These are phyloP conservation scores for Trichomycterus rosablanca DNA, from an alignment of 2,113 vertebrate species.

Conservation along the genomic window DNA sequence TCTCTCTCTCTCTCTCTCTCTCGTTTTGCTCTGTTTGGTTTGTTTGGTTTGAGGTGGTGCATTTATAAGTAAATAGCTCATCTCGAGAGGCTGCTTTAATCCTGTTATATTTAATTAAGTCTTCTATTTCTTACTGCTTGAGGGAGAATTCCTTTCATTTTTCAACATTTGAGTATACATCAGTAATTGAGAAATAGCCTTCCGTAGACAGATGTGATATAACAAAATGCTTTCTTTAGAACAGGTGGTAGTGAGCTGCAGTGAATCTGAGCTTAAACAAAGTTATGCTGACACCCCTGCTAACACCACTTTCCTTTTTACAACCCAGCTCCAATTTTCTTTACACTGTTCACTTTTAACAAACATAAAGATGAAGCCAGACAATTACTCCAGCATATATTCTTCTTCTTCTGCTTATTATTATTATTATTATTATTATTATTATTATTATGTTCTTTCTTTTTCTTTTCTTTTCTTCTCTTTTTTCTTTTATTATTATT, in stretches of 20 bases:
- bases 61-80: slow-evolving; percentile 2
- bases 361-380: neutral
- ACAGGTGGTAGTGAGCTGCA: too few species aligned
- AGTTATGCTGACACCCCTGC: too few species aligned
- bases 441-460: too few species aligned
- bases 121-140: neutral
- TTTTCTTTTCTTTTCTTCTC: too few species aligned
- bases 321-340: too few species aligned
- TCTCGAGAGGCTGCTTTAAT: slow-evolving; percentile 9
- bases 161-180: neutral
- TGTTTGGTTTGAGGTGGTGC: slow-evolving; percentile 18
- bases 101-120: neutral
- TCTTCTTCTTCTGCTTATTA: too few species aligned
- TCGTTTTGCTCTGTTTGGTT: neutral
- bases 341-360: neutral
- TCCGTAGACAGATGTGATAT: neutral
- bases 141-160: neutral
- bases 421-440: too few species aligned
- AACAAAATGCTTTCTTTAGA: neutral
- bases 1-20: slow-evolving; percentile 2
- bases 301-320: too few species aligned
- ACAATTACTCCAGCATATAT: too few species aligned
- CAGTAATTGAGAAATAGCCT: neutral
- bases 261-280: too few species aligned
- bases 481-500: too few species aligned